These are phyloP conservation scores for Poecile montanus DNA, from an alignment of 2,797 vertebrate species.

Conservation along the genomic window DNA sequence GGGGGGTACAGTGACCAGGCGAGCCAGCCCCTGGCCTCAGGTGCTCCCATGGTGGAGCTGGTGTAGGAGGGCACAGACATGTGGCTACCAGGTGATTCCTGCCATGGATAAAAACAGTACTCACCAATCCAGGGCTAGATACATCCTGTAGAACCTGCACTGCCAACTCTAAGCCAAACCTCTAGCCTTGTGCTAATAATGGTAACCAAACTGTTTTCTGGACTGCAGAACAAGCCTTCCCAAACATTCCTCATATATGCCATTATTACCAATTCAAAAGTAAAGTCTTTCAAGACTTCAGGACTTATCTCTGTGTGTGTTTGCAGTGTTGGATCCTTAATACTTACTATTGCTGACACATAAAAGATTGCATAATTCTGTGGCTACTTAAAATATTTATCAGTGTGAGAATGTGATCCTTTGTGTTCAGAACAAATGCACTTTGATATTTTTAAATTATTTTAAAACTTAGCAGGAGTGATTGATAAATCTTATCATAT, in stretches of 20 bases:
- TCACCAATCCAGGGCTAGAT: fast-evolving
- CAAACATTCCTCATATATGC: not conserved
- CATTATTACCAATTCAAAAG: not conserved
- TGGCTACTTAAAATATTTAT: not conserved
- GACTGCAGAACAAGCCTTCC: not conserved
- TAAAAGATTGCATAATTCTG: not conserved
- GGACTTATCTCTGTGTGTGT: not conserved
- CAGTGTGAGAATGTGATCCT: not conserved
- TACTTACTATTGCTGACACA: not conserved
- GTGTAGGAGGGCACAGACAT: fast-evolving
- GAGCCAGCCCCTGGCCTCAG: fast-evolving
- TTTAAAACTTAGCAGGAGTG: not conserved
- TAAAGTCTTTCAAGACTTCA: not conserved
- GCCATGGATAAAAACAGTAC: not conserved
- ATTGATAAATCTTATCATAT: not conserved
- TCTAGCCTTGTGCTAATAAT: not conserved
- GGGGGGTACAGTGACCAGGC: fast-evolving
- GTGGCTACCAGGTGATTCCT: not conserved
- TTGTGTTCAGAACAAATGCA: not conserved
- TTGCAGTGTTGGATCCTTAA: not conserved
- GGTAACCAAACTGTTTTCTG: not conserved
- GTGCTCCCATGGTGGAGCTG: not conserved
- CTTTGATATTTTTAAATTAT: constrained; percentile 1
- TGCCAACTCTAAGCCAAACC: not conserved
- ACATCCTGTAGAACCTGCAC: fast-evolving